phyloP scores from a whole-genome alignment of 2,888 invertebrate species.

The Nomada goodeniana region DNA sequence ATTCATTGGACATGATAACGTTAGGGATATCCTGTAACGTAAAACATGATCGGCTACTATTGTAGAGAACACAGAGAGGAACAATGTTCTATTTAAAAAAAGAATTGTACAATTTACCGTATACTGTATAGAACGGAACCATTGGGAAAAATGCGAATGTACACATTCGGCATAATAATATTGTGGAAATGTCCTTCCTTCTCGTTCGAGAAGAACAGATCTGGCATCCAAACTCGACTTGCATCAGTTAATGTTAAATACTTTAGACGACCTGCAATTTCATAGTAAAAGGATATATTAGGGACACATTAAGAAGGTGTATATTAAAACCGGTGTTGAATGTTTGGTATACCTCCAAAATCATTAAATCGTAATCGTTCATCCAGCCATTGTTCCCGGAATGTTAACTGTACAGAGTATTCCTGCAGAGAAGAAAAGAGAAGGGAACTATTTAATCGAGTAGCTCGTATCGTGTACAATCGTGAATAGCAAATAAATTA shows the following conservation, averaged over 20 bases:
- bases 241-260: slow-evolving; percentile 97
- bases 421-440: slow-evolving; percentile 88
- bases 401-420: slow-evolving; percentile 98
- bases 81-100: background rate
- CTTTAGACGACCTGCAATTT: slow-evolving; percentile 90
- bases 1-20: slow-evolving; percentile 98
- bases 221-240: slow-evolving; percentile 99
- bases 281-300: background rate
- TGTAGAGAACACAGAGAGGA: background rate
- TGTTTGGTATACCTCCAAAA: slow-evolving; percentile 89
- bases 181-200: slow-evolving; percentile 99
- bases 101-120: slow-evolving; percentile 85
- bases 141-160: slow-evolving; percentile 97
- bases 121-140: slow-evolving; percentile 98
- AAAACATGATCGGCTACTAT: background rate
- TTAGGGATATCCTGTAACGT: slow-evolving; percentile 93
- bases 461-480: background rate
- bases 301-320: background rate
- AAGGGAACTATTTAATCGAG: slow-evolving; percentile 13
- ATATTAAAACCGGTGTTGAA: background rate
- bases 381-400: slow-evolving; percentile 98
- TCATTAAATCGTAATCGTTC: slow-evolving; percentile 96
- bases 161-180: slow-evolving; percentile 99
- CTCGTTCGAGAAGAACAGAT: slow-evolving; percentile 98
- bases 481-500: slow-evolving; percentile 34